These are phyloP conservation scores for Tetramorium simillimum DNA, from an alignment of 1,140 invertebrate species.

Conservation along the genomic window DNA sequence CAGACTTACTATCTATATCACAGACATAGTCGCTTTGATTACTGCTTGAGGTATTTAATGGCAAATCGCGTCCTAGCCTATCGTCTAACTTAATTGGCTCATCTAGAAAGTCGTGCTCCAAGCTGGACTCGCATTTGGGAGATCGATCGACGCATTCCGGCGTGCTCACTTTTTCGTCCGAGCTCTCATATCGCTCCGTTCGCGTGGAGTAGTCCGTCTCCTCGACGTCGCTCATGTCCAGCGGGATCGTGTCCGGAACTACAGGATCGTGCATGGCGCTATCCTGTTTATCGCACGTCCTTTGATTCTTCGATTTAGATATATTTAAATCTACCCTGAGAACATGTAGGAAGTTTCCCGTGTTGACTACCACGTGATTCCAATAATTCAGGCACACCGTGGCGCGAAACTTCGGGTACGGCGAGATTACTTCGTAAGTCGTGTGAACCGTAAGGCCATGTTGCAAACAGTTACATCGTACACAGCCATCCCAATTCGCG, in stretches of 20 bases:
- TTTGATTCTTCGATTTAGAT: constrained; percentile 75
- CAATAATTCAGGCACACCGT: constrained; percentile 88
- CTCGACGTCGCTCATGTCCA: constrained; percentile 81
- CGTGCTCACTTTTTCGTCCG: constrained; percentile 77
- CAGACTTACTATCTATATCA: constrained; percentile 81
- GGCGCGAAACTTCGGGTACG: constrained; percentile 88
- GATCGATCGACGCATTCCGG: constrained; percentile 74
- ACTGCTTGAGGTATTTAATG: constrained; percentile 76
- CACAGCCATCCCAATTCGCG: constrained; percentile 87
- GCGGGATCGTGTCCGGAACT: constrained; percentile 75
- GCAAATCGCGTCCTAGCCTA: constrained; percentile 71
- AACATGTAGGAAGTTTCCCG: constrained; percentile 90
- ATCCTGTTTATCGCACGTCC: constrained; percentile 78
- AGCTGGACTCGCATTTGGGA: constrained; percentile 76
- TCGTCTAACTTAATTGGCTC: constrained; percentile 74
- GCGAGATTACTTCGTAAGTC: constrained; percentile 89
- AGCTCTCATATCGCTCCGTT: constrained; percentile 76
- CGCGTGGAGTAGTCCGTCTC: constrained; percentile 77
- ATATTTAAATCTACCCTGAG: constrained; percentile 86
- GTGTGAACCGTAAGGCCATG: constrained; percentile 90
- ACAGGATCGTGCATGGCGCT: constrained; percentile 71
- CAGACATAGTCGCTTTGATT: constrained; percentile 81
- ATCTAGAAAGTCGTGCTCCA: constrained; percentile 78
- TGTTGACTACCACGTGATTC: constrained; percentile 89
- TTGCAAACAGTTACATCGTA: constrained; percentile 87